A percentile compares a stretch with the other conserved stretches of the same genome.
phyloP scores from a whole-genome alignment of 2,797 vertebrate genomes.

The Anguilla marmorata region DNA sequence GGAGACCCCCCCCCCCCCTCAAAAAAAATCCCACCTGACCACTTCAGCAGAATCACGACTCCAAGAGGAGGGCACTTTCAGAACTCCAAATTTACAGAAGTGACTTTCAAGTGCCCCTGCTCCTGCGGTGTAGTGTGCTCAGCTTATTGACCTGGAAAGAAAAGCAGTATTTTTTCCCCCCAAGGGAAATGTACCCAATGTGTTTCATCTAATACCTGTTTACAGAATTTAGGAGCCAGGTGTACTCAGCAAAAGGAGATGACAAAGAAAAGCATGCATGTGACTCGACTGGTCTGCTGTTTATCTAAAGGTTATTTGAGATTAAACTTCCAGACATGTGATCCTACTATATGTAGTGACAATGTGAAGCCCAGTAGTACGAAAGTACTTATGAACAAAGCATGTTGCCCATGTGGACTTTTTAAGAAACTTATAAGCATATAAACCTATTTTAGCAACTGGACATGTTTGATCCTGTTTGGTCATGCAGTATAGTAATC shows the following conservation, averaged over 20 bases:
- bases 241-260: not conserved
- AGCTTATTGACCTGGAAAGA: not conserved
- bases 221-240: not conserved
- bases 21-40: not conserved
- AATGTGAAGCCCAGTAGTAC: no score
- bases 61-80: not conserved
- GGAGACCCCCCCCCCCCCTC: not conserved
- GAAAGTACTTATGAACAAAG: no score
- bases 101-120: constrained; percentile 4
- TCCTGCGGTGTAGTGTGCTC: not conserved
- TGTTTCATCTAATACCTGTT: not conserved
- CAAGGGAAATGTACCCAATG: not conserved
- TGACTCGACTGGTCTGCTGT: not conserved
- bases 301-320: no score
- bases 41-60: not conserved
- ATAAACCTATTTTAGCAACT: not conserved
- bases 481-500: not conserved
- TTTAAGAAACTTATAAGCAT: no score
- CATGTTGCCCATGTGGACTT: no score
- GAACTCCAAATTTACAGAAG: not conserved
- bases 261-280: not conserved
- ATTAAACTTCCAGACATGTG: no score
- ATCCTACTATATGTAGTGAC: no score
- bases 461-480: not conserved
- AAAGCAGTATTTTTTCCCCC: not conserved